Evolutionary conservation across 2,888 invertebrate genomes (phyloP), one percentile per base, ranked within the genome.

Genomic region (Sarcophaga carnaria): DNA sequence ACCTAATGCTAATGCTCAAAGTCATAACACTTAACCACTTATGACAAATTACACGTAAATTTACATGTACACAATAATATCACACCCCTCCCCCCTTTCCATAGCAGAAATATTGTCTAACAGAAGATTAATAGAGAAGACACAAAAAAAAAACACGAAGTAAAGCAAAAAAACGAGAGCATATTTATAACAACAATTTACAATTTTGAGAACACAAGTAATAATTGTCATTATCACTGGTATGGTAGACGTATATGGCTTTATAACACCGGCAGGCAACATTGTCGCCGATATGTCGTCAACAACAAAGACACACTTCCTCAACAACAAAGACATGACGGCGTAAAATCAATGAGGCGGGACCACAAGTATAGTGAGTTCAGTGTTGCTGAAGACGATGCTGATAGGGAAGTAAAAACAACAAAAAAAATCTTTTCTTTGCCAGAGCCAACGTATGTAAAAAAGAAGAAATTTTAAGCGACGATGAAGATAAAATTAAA

Each of bases 11-110:
- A 10, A 37, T 10, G 37, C 37, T 59, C 63, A 22, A 66, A 83
- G 69, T 71, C 67, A 72, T 83, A 64, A 71, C 75, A 82, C 71
- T 76, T 75, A 85, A 79, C 75, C 64, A 63, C 79, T 86, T 80
- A 76, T 64, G 83, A 86, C 83, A 86, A 86, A 86, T 86, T 77
- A 86, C 83, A 86, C 69, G 64, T 54, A 70, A 37, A 37, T 77
- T 86, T 83, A 83, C 76, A 83, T 74, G 71, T 54, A 77, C 22
- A 49, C 63, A 83, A 76, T 37, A 37, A 37, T 37, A 37, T 37
- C 37, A 37, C 37, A 37, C 37, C 37, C 8, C 8, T 37, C 10
- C 37, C 37, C 37, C 10, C 37, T 37, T 37, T 37, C 37, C 37
- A 37, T 37, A 37, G 3, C 37, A 37, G 8, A 37, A 37, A 37